Percentiles rank a stretch among this genome's conserved stretches.
Evolutionary conservation across 2,888 invertebrate species (phyloP).

Genomic region (Formica aserva): DNA sequence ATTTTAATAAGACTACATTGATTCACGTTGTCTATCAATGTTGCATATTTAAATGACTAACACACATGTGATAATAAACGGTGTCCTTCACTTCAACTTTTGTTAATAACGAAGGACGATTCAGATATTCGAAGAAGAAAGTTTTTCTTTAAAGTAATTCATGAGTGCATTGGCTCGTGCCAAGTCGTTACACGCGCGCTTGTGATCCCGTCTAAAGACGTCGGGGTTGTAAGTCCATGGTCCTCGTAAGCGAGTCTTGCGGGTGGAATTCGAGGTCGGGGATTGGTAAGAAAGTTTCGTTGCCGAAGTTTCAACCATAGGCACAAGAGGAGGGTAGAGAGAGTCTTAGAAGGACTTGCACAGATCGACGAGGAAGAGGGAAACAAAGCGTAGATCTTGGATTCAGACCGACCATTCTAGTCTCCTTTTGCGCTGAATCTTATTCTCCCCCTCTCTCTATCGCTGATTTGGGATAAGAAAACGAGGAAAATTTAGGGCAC

Average conservation of each 20-base stretch:
- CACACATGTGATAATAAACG: not conserved
- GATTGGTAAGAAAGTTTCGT: conserved; percentile 63
- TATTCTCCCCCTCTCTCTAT: conserved; percentile 18
- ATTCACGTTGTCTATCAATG: not conserved
- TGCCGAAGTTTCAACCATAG: conserved; percentile 53
- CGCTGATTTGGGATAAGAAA: conserved; percentile 70
- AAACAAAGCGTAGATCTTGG: conserved; percentile 54
- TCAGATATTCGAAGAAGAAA: conserved; percentile 1
- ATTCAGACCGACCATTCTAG: conserved; percentile 35
- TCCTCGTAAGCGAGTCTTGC: conserved; percentile 39
- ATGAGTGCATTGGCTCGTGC: conserved; percentile 20
- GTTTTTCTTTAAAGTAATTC: not conserved
- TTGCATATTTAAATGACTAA: not conserved
- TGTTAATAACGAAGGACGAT: not conserved
- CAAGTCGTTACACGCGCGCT: conserved; percentile 58
- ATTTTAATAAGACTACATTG: not conserved
- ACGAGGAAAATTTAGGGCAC: conserved; percentile 71
- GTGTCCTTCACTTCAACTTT: not conserved
- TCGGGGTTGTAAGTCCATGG: conserved; percentile 11
- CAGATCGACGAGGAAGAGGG: conserved; percentile 11
- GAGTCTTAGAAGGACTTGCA: conserved; percentile 41
- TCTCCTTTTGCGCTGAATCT: conserved; percentile 30
- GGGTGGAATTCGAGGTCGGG: conserved; percentile 54
- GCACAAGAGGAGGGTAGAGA: conserved; percentile 9
- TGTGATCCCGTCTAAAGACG: conserved; percentile 17